These are phyloP conservation scores for Dolichopus griseipennis DNA, from an alignment of 2,888 invertebrate genomes.

Conservation along the genomic window DNA sequence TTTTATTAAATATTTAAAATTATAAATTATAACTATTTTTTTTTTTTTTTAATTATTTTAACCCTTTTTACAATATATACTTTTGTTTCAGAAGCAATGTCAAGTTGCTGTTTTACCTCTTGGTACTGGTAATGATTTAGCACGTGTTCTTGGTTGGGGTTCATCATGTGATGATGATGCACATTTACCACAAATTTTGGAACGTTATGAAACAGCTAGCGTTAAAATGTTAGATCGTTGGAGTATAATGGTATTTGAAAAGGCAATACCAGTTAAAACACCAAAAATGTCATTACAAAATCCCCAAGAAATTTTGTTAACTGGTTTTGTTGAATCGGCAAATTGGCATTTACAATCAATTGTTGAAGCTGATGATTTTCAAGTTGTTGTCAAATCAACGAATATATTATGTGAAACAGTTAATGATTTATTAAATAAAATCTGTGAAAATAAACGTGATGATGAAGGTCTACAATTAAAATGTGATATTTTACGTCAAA, in stretches of 20 bases:
- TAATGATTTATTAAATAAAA: slow-evolving; percentile 60
- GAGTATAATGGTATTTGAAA: slow-evolving; percentile 92
- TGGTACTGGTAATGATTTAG: slow-evolving; percentile 94
- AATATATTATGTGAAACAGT: slow-evolving; percentile 71
- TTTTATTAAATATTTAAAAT: no score
- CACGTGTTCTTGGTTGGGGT: slow-evolving; percentile 93
- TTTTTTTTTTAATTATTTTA: not conserved
- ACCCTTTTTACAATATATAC: not conserved
- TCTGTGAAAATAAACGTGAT: slow-evolving; percentile 52
- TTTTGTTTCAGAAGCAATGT: slow-evolving; percentile 62
- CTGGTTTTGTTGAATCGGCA: slow-evolving; percentile 68
- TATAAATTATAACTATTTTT: no score
- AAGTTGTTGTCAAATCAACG: slow-evolving; percentile 61
- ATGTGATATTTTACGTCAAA: slow-evolving; percentile 63
- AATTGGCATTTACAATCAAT: slow-evolving; percentile 77
- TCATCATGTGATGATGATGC: slow-evolving; percentile 92
- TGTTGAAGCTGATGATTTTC: slow-evolving; percentile 70
- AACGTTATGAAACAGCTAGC: slow-evolving; percentile 92
- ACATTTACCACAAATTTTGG: slow-evolving; percentile 81
- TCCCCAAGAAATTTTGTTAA: slow-evolving; percentile 46
- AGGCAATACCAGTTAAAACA: slow-evolving; percentile 55
- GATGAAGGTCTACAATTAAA: slow-evolving; percentile 56
- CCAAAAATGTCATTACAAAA: slow-evolving; percentile 46
- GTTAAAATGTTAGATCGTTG: slow-evolving; percentile 96
- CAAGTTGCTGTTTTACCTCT: slow-evolving; percentile 91